Base-by-base conservation (phyloP, 2,888 invertebrate genomes). In the Ectemnius cavifrons region DNA sequence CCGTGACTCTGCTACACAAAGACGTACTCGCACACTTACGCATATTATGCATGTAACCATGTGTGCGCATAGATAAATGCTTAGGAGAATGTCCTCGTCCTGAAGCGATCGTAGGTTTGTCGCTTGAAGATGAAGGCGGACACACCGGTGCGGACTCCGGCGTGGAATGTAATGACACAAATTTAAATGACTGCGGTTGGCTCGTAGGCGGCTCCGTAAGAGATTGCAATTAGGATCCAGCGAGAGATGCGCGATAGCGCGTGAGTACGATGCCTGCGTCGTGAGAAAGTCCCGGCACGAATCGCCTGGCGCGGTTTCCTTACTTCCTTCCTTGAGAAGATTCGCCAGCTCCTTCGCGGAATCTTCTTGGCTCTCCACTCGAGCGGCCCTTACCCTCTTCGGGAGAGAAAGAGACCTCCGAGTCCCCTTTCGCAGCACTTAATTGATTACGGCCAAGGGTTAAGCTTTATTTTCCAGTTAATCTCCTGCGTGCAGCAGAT, bases 221-320 rank as follows among this genome's bases (percentile, higher is more conserved):
- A 82, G 79, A 83, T 85, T 79, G 85, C 83, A 86, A 86, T 87
- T 86, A 87, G 77, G 69, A 82, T 75, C 59, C 73, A 49, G 68
- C 75, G 75, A 77, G 81, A 84, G 79, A 82, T 84, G 78, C 78
- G 76, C 79, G 84, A 83, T 84, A 84, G 79, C 67, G 57, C 64
- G 57, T 63, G 52, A 14, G 52, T 16, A 59, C 67, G 80, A 75
- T 78, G 73, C 79, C 64, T 73, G 23, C 56, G 68, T 63, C 87
- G 87, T 86, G 87, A 87, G 87, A 88, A 87, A 82, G 83, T 84
- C 80, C 67, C 78, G 81, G 77, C 80, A 75, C 63, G 59, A 63
- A 58, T 56, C 56, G 37, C 37, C 37, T 37, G 37, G 37, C 37
- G 58, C 73, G 60, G 77, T 80, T 86, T 82, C 78, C 82, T 79